Evolutionary conservation across 2,888 invertebrate genomes (phyloP), one percentile per base, ranked within the genome.

Genomic region (Drosophila stalkeri): DNA sequence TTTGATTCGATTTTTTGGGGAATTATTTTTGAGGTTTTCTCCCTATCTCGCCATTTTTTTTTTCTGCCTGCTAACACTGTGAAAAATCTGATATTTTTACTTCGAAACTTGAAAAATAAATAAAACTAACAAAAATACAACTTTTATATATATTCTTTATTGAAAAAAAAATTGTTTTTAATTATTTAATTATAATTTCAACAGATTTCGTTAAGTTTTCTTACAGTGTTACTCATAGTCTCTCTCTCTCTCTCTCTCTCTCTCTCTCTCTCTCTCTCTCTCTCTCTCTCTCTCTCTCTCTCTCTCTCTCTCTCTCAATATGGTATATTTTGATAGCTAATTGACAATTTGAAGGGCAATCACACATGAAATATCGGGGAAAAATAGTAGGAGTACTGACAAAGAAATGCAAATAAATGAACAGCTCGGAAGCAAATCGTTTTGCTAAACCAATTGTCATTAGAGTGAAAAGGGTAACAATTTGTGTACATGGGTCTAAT

Each of bases 301-400:
- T n/a, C n/a, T n/a, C n/a, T n/a, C n/a, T n/a, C n/a, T n/a, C n/a
- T n/a, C n/a, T n/a, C n/a, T n/a, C 46, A 44, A 52, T 67, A 57
- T 3, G 63, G 72, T 83, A 72, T 90, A 80, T 91, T 91, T 85
- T 84, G 65, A 77, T 76, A 83, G 77, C 89, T 91, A 91, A 91
- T 91, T 91, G 91, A 67, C 86, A 79, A 65, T 67, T 75, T 65
- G 51, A 62, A 60, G 16, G 54, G 39, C 75, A 74, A 82, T 71
- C 68, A 72, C 51, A 75, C 27, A 57, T 43, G 39, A 55, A 70
- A 66, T 52, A 51, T 27, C 12, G 23, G 18, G 23, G n/a, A 41
- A 18, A 39, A 18, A 4, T 14, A 46, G 44, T 20, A n/a, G 35
- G 55, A 57, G n/a, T n/a, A 47, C 11, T 72, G 51, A 18, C 35